These are phyloP conservation scores for Pyralis farinalis DNA, from an alignment of 2,888 invertebrate genomes.

Conservation along the genomic window DNA sequence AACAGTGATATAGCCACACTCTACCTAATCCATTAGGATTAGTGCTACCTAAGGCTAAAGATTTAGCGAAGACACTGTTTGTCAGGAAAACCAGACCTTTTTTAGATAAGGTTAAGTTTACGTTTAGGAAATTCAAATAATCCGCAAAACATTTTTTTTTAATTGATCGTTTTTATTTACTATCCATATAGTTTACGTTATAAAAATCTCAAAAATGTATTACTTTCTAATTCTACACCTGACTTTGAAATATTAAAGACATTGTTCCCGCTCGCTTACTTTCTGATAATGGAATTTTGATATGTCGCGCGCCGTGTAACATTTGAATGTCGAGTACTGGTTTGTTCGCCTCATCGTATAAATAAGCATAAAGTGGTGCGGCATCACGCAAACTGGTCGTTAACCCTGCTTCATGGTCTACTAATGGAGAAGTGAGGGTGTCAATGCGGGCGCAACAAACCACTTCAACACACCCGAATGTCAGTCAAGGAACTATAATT, in stretches of 20 bases:
- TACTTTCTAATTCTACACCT: neutral
- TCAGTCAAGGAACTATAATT: conserved; percentile 55
- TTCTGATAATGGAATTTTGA: conserved; percentile 69
- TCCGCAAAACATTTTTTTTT: too few species aligned
- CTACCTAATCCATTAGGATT: too few species aligned
- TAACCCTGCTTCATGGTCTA: conserved; percentile 62
- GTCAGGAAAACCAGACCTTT: too few species aligned
- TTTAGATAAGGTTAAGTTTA: too few species aligned
- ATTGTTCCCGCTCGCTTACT: conserved; percentile 28
- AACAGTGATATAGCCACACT: too few species aligned
- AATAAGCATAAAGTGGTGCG: conserved; percentile 70
- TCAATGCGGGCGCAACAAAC: conserved; percentile 61
- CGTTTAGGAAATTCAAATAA: too few species aligned
- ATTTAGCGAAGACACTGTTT: too few species aligned
- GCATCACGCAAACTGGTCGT: conserved; percentile 73
- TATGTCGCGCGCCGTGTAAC: conserved; percentile 62
- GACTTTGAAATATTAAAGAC: conserved; percentile 7
- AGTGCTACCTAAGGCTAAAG: too few species aligned
- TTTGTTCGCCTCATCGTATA: conserved; percentile 67
- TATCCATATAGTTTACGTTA: too few species aligned
- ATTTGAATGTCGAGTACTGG: conserved; percentile 56
- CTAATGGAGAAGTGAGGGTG: conserved; percentile 69
- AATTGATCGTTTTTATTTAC: too few species aligned
- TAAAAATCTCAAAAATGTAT: too few species aligned
- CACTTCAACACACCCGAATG: conserved; percentile 46